Base-by-base conservation (phyloP, 1,140 invertebrate species). In the Pseudachorutes palmiensis region DNA sequence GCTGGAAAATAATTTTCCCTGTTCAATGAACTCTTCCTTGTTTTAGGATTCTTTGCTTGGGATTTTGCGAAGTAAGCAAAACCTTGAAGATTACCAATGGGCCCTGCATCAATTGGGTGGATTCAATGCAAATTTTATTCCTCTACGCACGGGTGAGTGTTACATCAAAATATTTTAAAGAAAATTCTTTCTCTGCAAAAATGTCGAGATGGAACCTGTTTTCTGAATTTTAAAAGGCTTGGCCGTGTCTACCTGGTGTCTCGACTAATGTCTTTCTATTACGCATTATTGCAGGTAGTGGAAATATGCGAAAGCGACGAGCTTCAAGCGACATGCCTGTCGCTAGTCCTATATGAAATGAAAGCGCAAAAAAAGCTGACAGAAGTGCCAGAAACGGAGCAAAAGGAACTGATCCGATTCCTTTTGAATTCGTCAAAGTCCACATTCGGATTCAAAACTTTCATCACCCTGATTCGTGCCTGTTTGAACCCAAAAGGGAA, bases 31-130 rank as follows among this genome's bases (percentile, higher is more conserved):
- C 3, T 55, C 24, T 55, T 55, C 24, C 3, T 14, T 55, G 19
- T 62, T 67, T 9, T 63, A 73, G 72, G 72, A 63, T 24, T 49
- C 31, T 41, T 30, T 70, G 33, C 28, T 73, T 26, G 72, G 65
- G 14, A 28, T 65, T 3, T 49, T 74, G 3, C 45, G 29, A n/a
- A n/a, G 24, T 14, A 62, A 59, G 22, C 72, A 74, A 64, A 70
- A 33, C 28, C 61, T 67, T 1, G 64, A 71, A 24, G 72, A 74
- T 67, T 74, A 71, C 33, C 72, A 74, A 66, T 71, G 72, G 72
- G 57, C 69, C 19, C 60, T 74, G 9, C 72, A 74, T 59, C 67
- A 74, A 49, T 30, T 74, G 28, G 72, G 72, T 29, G 72, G 72
- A 57, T 66, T 71, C 36, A 66, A 62, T 49, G 36, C 59, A 5